phyloP scores from a whole-genome alignment of 1,140 invertebrate genomes.

The Pachyrhynchus sulphureomaculatus region DNA sequence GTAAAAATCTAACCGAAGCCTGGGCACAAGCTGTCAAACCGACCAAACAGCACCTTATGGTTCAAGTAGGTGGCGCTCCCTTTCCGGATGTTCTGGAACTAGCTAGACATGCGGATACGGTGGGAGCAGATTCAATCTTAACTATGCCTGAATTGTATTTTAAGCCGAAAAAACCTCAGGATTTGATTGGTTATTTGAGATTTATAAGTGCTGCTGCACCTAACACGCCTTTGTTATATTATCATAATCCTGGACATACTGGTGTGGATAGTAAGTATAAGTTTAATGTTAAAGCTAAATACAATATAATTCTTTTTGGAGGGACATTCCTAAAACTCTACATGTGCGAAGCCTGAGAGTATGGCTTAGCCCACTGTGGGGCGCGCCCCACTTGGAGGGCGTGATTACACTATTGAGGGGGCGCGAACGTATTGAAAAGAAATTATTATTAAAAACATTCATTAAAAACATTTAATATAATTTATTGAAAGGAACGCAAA shows the following conservation, averaged over 20 bases:
- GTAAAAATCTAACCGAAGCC: constrained; percentile 66
- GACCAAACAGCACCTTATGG: constrained; percentile 66
- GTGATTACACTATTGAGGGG: too few species aligned
- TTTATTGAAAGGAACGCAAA: too few species aligned
- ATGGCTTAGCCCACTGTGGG: too few species aligned
- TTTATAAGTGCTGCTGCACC: constrained; percentile 69
- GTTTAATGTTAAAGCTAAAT: background rate
- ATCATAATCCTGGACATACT: constrained; percentile 73
- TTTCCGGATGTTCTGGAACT: constrained; percentile 71
- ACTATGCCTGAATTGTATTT: constrained; percentile 78
- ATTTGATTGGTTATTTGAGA: constrained; percentile 70
- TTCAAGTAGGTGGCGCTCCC: constrained; percentile 75
- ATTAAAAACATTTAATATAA: too few species aligned
- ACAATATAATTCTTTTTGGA: background rate
- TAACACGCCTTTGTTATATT: constrained; percentile 78
- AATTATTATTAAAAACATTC: too few species aligned
- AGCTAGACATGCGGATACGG: constrained; percentile 69
- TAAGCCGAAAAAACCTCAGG: constrained; percentile 63
- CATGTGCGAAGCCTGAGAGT: background rate
- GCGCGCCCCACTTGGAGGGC: too few species aligned
- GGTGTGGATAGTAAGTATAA: constrained; percentile 67
- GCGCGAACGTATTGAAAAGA: too few species aligned
- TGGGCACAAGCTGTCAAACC: constrained; percentile 64
- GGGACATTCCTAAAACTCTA: background rate
- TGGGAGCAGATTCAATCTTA: constrained; percentile 70